A percentile compares a stretch with the other conserved stretches of the same genome.
Conservation (phyloP, 2,888 invertebrate genomes). For the Tenthredo scrophulariae region DNA sequence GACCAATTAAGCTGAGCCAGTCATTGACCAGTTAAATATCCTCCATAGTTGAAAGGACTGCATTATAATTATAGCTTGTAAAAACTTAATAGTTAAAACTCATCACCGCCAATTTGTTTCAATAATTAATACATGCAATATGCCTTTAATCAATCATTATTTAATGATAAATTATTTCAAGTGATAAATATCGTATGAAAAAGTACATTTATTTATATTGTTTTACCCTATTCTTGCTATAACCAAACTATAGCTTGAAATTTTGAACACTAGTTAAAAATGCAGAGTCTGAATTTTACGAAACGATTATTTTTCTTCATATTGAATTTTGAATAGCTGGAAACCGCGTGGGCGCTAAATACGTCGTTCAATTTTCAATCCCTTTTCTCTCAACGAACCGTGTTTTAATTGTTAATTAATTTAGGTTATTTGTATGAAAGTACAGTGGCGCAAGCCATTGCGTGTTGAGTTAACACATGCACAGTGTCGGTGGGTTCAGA, state of each 20-base stretch:
- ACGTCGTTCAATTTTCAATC: constrained; percentile 1
- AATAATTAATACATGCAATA: neutral
- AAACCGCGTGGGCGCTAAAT: neutral
- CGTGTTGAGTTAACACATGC: constrained; percentile 31
- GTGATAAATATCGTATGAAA: neutral
- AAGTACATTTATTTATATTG: no score
- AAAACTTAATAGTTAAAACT: neutral
- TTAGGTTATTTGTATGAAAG: neutral
- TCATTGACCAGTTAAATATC: constrained; percentile 19
- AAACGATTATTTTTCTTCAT: neutral
- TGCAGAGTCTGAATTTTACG: neutral
- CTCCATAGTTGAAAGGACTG: neutral
- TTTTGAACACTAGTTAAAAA: neutral
- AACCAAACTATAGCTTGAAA: neutral
- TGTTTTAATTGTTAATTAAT: constrained; percentile 30
- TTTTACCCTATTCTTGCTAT: neutral
- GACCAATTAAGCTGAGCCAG: neutral
- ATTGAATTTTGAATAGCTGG: neutral
- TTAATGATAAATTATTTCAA: neutral
- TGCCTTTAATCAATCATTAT: neutral
- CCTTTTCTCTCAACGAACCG: neutral
- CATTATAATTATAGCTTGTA: neutral
- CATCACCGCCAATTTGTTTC: constrained; percentile 7
- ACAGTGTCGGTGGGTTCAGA: neutral
- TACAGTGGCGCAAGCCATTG: constrained; percentile 2